Evolutionary conservation across 2,888 invertebrate genomes (phyloP), one percentile per base, ranked within the genome.

Genomic region (Phengaris alcon): DNA sequence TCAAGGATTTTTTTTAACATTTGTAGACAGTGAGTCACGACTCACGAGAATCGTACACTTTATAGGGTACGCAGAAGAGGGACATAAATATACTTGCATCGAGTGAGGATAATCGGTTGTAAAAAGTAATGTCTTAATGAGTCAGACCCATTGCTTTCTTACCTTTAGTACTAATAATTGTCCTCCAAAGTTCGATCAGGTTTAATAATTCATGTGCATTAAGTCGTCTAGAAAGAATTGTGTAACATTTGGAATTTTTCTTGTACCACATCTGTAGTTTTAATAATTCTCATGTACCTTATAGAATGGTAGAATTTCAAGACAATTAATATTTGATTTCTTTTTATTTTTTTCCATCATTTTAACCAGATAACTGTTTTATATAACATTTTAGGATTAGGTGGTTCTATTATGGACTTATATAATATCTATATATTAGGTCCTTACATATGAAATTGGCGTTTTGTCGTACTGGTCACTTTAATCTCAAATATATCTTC

Each of bases 91-190:
- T 64, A 44, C 64, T 64, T 64, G 44, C 64, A 64, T 64, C 64
- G 64, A 6, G 35, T 44, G 64, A 44, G 12, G 64, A 64, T 64
- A 64, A 64, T 64, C 64, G 64, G 64, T 44, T 64, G 64, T 64
- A 64, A 64, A 64, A 64, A 35, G 64, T 64, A 64, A 64, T 22
- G 64, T 64, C 64, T 44, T 64, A 64, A 64, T 64, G 64, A 64
- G 64, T 64, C 64, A 44, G 64, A 44, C 64, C 64, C 10, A 64
- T 35, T 44, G 35, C 44, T 8, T 9, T 3, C 6, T 3, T 44
- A 64, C 64, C 64, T 64, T 44, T 10, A 64, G 64, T 44, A 12
- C 64, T 6, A 12, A 64, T 44, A 12, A 64, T 44, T 64, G 64
- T 44, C 12, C 64, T 64, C 12, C 7, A 6, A 12, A 35, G 64